Evolutionary conservation across 1,140 invertebrate genomes (phyloP), one percentile per base, ranked within the genome.

Genomic region (Bombus terrestris): DNA sequence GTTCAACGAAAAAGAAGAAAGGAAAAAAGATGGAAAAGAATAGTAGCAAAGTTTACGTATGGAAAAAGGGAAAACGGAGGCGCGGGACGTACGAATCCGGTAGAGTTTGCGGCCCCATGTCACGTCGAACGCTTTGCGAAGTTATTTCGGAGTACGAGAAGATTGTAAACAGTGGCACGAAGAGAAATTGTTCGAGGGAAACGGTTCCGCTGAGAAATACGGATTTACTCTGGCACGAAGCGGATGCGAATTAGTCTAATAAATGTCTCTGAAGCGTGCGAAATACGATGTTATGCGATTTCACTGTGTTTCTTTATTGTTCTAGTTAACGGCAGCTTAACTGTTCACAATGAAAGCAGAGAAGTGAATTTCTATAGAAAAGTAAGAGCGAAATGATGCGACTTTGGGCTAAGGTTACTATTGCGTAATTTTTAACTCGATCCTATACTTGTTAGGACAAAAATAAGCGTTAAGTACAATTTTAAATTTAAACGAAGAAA

Each of bases 11-110:
- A 64, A 37, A 9, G 32, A 25, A 18, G 68, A 83, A 88, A 86
- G 83, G 18, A 3, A 76, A 80, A 86, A 86, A 37, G 79, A 86
- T 81, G 73, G 64, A 39, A 71, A 78, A 78, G 83, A 80, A 57
- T 39, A 15, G 9, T 39, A 39, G 25, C 13, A 15, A 32, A 66
- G 47, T 78, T 84, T 78, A 35, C 66, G 74, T 69, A 43, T 41
- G 72, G 28, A 41, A 15, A 79, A n/a, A n/a, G 57, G 32, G 39
- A 71, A 25, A n/a, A n/a, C 8, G 13, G n/a, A 59, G 77, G 22
- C 22, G n/a, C n/a, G 35, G n/a, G 68, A 62, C 43, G 32, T 25
- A n/a, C 25, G 39, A 59, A 81, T 71, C 9, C 28, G 79, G 28
- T 59, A 15, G 53, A 32, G 32, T 47, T 32, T 59, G 32, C 47